These are phyloP conservation scores for Crotophaga sulcirostris DNA, from an alignment of 2,113 vertebrate genomes.

Conservation along the genomic window DNA sequence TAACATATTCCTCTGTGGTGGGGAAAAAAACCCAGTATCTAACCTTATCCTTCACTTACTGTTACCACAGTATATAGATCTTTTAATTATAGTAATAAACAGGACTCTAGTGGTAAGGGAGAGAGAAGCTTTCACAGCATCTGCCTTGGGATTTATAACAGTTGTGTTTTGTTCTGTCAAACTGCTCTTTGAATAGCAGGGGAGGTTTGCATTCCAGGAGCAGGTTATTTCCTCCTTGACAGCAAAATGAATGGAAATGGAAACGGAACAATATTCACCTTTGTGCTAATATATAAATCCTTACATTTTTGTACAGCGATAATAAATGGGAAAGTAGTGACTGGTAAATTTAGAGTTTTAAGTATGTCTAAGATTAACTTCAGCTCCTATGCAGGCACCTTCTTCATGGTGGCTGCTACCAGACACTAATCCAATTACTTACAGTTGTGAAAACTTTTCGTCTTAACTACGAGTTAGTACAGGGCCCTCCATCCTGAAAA, in stretches of 20 bases:
- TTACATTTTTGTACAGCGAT: neutral
- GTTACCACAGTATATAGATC: neutral
- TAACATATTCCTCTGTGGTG: neutral
- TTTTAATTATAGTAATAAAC: neutral
- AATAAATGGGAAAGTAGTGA: neutral
- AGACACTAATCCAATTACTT: neutral
- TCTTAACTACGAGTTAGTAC: neutral
- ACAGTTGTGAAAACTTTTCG: conserved; percentile 15
- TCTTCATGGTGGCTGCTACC: neutral
- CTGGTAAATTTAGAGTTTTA: neutral
- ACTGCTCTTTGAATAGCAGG: neutral
- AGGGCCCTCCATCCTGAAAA: neutral
- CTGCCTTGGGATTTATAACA: conserved; percentile 7
- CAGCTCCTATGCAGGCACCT: neutral
- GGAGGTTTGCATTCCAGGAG: conserved; percentile 32
- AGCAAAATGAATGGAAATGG: conserved; percentile 19
- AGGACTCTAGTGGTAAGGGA: neutral
- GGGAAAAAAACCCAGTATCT: neutral
- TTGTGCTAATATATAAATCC: neutral
- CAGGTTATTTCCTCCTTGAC: conserved; percentile 19
- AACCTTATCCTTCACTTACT: neutral
- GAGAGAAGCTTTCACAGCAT: neutral
- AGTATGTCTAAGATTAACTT: neutral
- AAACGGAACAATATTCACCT: neutral
- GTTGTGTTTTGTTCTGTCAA: conserved; percentile 12